phyloP scores from a whole-genome alignment of 92 coral and sea anemone genomes.

The Phenganax marumi region DNA sequence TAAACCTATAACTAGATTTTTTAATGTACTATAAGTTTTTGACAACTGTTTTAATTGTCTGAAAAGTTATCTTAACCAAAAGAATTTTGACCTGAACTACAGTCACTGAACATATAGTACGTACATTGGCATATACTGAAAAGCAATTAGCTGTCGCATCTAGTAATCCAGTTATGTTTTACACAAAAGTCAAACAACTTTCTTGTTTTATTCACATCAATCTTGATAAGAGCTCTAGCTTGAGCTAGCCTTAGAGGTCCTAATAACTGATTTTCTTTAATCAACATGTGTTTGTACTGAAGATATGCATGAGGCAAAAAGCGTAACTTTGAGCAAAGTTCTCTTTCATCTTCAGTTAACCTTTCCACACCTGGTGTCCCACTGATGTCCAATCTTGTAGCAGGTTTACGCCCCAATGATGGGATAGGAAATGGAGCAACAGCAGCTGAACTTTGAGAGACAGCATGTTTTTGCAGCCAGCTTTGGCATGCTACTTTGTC shows the following conservation, averaged over 20 bases:
- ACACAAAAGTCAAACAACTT: constrained; percentile 92
- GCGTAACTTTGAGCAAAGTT: constrained; percentile 82
- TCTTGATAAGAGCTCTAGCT: constrained; percentile 84
- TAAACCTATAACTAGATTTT: too few relatives aligned
- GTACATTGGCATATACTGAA: too few relatives aligned
- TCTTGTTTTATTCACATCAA: constrained; percentile 97
- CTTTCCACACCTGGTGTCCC: constrained; percentile 94
- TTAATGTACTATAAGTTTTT: too few relatives aligned
- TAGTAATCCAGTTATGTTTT: constrained; percentile 77
- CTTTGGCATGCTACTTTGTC: constrained; percentile 85
- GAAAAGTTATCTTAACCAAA: too few relatives aligned
- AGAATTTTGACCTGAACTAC: too few relatives aligned
- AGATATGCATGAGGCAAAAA: constrained; percentile 79
- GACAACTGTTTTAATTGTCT: too few relatives aligned
- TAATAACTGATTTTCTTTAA: constrained; percentile 73
- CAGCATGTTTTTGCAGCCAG: constrained; percentile 91
- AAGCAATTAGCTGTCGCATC: constrained; percentile 59
- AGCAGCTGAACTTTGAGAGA: constrained; percentile 57
- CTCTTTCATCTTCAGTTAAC: constrained; percentile 73
- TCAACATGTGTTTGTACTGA: constrained; percentile 71
- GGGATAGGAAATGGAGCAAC: constrained; percentile 80
- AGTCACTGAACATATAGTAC: neutral
- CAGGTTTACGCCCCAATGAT: constrained; percentile 89
- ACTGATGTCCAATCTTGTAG: constrained; percentile 82
- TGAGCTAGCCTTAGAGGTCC: constrained; percentile 88